Conservation (phyloP, 2,888 invertebrate species). For the Cephus spinipes region DNA sequence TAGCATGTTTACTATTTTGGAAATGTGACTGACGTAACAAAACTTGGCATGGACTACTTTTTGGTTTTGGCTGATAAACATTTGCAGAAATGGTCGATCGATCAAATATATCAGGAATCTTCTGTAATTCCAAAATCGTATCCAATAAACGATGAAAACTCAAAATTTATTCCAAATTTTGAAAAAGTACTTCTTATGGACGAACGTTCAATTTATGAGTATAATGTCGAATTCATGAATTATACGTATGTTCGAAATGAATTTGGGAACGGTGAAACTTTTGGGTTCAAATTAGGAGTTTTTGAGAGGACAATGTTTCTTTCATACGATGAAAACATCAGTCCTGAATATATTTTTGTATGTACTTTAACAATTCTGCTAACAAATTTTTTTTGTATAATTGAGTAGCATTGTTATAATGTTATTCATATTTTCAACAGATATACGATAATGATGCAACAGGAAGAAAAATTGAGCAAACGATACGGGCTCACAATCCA, state of each 20-base stretch:
- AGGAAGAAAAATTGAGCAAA: conserved; percentile 68
- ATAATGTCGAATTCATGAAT: conserved; percentile 19
- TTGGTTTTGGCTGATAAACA: conserved; percentile 25
- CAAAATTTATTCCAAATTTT: conserved; percentile 32
- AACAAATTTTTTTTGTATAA: background rate
- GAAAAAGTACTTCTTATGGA: conserved; percentile 30
- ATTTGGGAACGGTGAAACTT: conserved; percentile 20
- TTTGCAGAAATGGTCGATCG: conserved; percentile 34
- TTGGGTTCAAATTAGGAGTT: conserved; percentile 45
- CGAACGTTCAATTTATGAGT: conserved; percentile 26
- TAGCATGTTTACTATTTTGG: conserved; percentile 47
- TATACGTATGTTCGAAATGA: background rate
- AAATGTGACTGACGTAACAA: conserved; percentile 34
- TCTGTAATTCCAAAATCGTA: conserved; percentile 15
- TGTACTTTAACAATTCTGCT: conserved; percentile 27
- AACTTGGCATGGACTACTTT: conserved; percentile 37
- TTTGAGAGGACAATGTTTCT: conserved; percentile 40
- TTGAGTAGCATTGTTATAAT: background rate
- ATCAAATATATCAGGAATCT: conserved; percentile 25
- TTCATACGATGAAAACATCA: conserved; percentile 38
- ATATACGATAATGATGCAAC: conserved; percentile 57
- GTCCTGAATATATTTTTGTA: conserved; percentile 49
- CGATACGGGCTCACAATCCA: conserved; percentile 68
- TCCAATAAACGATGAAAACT: conserved; percentile 19
- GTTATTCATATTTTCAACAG: conserved; percentile 25